Conservation (phyloP, 2,888 invertebrate genomes). For the Dysmachus trigonus region DNA sequence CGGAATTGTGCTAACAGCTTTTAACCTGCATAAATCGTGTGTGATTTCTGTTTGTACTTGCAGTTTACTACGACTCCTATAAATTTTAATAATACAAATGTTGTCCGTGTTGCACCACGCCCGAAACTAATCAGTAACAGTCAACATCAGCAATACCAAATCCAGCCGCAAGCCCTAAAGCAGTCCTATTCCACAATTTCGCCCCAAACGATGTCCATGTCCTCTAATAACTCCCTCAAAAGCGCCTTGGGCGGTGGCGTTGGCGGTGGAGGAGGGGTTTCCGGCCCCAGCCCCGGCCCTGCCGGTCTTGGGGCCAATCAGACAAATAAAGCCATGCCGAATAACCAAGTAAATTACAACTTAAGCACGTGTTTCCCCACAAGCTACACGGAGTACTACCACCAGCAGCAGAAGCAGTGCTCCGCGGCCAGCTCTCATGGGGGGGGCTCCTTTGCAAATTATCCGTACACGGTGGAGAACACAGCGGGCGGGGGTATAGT, state of each 20-base stretch:
- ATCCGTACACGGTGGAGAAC: slow-evolving; percentile 57
- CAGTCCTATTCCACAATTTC: slow-evolving; percentile 40
- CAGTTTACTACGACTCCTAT: slow-evolving; percentile 66
- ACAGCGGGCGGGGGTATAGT: background rate
- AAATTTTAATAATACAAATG: slow-evolving; percentile 71
- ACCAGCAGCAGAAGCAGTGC: slow-evolving; percentile 55
- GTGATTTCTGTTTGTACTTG: slow-evolving; percentile 36
- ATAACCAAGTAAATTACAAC: slow-evolving; percentile 55
- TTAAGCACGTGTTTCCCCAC: slow-evolving; percentile 62
- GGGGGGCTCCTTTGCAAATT: slow-evolving; percentile 56
- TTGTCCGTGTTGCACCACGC: slow-evolving; percentile 65
- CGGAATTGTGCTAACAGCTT: background rate
- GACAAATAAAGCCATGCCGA: slow-evolving; percentile 25
- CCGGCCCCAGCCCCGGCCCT: slow-evolving; percentile 56
- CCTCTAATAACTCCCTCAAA: slow-evolving; percentile 42
- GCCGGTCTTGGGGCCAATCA: slow-evolving; percentile 52
- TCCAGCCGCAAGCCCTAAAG: slow-evolving; percentile 41
- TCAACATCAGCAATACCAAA: slow-evolving; percentile 50
- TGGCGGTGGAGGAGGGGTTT: slow-evolving; percentile 56
- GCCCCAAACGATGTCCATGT: slow-evolving; percentile 46
- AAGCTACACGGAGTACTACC: slow-evolving; percentile 62
- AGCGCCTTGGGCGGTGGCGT: slow-evolving; percentile 48
- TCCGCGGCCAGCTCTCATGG: background rate
- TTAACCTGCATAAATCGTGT: background rate
- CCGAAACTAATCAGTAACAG: slow-evolving; percentile 58